These are phyloP conservation scores for Diuraphis noxia DNA, from an alignment of 1,140 invertebrate genomes.

Conservation along the genomic window DNA sequence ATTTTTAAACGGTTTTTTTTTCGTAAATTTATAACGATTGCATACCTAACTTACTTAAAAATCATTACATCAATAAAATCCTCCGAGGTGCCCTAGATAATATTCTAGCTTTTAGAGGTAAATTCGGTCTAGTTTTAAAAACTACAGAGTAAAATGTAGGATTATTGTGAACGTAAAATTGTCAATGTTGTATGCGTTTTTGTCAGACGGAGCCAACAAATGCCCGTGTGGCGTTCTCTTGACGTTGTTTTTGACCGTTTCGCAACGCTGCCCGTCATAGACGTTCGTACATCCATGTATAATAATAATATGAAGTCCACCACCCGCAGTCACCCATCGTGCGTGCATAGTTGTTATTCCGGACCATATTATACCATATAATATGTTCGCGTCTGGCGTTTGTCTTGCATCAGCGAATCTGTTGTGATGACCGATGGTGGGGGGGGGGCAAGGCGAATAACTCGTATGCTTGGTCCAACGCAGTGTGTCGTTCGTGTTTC, in stretches of 20 bases:
- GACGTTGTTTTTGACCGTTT: conserved; percentile 32
- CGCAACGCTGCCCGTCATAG: conserved; percentile 5
- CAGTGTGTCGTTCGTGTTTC: neutral
- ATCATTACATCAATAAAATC: too few relatives aligned
- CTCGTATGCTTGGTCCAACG: conserved; percentile 39
- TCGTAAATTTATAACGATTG: too few relatives aligned
- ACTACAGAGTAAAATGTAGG: too few relatives aligned
- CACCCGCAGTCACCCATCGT: conserved; percentile 25
- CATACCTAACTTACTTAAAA: too few relatives aligned
- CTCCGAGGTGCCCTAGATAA: too few relatives aligned
- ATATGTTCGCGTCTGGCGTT: conserved; percentile 32
- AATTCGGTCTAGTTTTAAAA: too few relatives aligned
- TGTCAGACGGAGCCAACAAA: too few relatives aligned
- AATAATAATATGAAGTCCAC: neutral
- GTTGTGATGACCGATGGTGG: neutral
- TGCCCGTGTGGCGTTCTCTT: too few relatives aligned
- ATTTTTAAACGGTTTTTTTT: too few relatives aligned
- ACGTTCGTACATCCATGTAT: neutral
- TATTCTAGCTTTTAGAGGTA: too few relatives aligned
- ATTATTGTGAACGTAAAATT: too few relatives aligned
- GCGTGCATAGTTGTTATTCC: neutral
- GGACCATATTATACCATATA: neutral
- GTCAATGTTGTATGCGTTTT: too few relatives aligned
- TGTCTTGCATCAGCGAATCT: conserved; percentile 46
- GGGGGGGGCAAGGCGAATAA: neutral